Conservation (phyloP, 2,888 invertebrate species). For the Elmis aenea region DNA sequence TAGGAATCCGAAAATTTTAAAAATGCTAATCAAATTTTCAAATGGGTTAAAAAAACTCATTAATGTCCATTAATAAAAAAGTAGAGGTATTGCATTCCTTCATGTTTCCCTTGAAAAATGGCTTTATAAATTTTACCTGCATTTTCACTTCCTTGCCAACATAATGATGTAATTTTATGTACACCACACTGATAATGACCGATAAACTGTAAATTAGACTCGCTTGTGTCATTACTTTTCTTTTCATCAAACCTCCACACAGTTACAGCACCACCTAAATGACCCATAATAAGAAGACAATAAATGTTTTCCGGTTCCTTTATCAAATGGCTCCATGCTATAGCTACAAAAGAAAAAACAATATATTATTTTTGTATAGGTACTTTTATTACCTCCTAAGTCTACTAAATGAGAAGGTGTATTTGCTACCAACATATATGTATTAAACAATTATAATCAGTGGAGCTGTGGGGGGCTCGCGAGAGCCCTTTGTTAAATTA, state of each 20-base stretch:
- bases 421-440: too few species aligned
- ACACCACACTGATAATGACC: slow-evolving; percentile 29
- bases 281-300: slow-evolving; percentile 36
- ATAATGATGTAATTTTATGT: slow-evolving; percentile 29
- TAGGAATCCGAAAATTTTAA: too few species aligned
- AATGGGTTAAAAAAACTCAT: neutral
- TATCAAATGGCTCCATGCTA: slow-evolving; percentile 38
- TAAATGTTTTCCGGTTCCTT: slow-evolving; percentile 20
- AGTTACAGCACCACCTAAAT: slow-evolving; percentile 35
- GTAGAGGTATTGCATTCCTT: neutral
- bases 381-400: too few species aligned
- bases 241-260: slow-evolving; percentile 34
- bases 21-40: too few species aligned
- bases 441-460: too few species aligned
- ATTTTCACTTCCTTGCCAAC: slow-evolving; percentile 31
- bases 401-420: too few species aligned
- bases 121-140: slow-evolving; percentile 23
- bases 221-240: slow-evolving; percentile 20
- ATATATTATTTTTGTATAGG: too few species aligned
- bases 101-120: too few species aligned
- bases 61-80: slow-evolving; percentile 4
- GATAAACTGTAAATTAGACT: slow-evolving; percentile 26
- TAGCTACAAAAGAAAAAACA: slow-evolving; percentile 33
- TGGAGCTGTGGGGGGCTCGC: too few species aligned
- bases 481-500: too few species aligned